Base-by-base conservation (phyloP, 2,797 vertebrate genomes). In the Acridotheres tristis region DNA sequence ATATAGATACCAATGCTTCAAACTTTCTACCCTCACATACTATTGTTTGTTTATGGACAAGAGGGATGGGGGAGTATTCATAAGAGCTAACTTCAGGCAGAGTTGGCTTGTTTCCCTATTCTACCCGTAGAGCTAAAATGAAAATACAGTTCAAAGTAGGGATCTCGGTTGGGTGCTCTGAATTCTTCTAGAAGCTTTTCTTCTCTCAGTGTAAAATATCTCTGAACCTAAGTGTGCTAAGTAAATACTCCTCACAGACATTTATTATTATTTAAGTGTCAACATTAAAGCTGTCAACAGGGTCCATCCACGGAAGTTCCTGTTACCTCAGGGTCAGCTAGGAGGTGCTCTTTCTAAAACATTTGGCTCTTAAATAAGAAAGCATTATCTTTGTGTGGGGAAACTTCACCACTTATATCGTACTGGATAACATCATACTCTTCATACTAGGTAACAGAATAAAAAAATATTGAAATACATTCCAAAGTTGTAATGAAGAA, bases 1-100 rank as follows among this genome's bases (percentile, higher is more conserved):
- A 83, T 92, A 55, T 23, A 78, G 71, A 79, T 95, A 61, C 55
- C 63, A 63, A 50, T 85, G 65, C 61, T 91, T 72, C 89, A 85
- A 87, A 82, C 43, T 63, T 14, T 68, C 40, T 94, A 53, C 55
- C 27, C 58, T 88, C 69, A 81, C 62, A 61, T 93, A 62, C 34
- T 86, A 0, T 45, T 93, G 73, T 76, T 61, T 91, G 77, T 90
- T 89, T 84, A 22, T 90, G 43, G 58, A 68, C 51, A 38, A 78
- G 54, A 90, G 67, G 78, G 75, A 59, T 89, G 92, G 81, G 89
- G 88, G 29, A 88, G 25, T 90, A 34, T 68, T 90, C 8, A 5
- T 42, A 66, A 68, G 63, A 42, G 47, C 16, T 55, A 72, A 84
- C 30, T 87, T 79, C 13, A 82, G 84, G 21, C 40, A 57, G 67